Base-by-base conservation (phyloP, 64 coral and sea anemone species). In the Hydrozoanthus tunicans region DNA sequence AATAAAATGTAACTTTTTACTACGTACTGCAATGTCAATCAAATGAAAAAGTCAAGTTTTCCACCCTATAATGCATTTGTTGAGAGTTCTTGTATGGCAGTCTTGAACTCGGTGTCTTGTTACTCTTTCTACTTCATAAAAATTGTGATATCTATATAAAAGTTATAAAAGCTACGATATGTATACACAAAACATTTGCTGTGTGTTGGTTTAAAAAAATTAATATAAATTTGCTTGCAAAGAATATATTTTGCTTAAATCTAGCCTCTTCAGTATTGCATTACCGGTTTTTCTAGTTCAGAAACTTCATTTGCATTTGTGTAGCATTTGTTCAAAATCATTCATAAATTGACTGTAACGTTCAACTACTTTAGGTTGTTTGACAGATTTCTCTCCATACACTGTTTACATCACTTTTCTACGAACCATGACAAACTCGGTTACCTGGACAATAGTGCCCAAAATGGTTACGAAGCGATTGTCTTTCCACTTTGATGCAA, bases 1-100 rank as follows among this genome's bases (percentile, higher is more conserved):
- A 74, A 62, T n/a, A 84, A 64, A 84, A 84, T 84, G 53, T 51
- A 65, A 84, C 65, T 62, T 6, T 84, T 84, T 14, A 84, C 81
- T 43, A 43, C 32, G 32, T 15, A 5, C 5, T 25, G 81, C 81
- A 84, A 84, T 51, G 26, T 84, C 17, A 65, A 67, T 68, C 62
- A 84, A 51, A 32, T 20, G 81, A 25, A 84, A 84, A 64, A 84
- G 66, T 6, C 26, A 11, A 74, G 81, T 84, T 64, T 84, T 84
- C 81, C 60, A 84, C 81, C 59, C 63, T 53, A 59, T 84, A 68
- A 84, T 15, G 66, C 81, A 84, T 32, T 84, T 62, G 17, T 62
- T 11, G 8, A 64, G 6, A 62, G 66, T 43, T 43, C 32, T 43
- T 43, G 32, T 43, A 0, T 43, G 32, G 32, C 32, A 43, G 32